These are phyloP conservation scores for Microvelia longipes DNA, from an alignment of 1,140 invertebrate genomes.

Conservation along the genomic window DNA sequence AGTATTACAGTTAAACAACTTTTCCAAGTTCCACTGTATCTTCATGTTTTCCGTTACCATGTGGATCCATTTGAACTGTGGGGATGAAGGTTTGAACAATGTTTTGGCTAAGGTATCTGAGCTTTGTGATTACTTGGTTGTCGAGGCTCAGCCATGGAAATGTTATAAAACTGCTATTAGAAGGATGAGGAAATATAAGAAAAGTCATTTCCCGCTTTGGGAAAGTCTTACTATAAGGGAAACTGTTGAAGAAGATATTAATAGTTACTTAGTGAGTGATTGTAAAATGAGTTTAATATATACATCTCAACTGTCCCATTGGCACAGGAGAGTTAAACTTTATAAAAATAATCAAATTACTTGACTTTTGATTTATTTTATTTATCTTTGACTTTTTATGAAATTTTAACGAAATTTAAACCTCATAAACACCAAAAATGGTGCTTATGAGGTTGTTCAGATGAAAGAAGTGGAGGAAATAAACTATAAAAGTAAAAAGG, in stretches of 20 bases:
- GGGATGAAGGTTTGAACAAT: constrained; percentile 36
- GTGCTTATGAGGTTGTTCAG: no score
- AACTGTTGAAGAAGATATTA: constrained; percentile 43
- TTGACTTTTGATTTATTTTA: no score
- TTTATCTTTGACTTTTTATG: no score
- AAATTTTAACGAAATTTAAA: no score
- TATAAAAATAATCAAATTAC: no score
- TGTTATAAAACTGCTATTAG: constrained; percentile 37
- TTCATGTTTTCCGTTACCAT: constrained; percentile 72
- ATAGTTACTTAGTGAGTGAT: constrained; percentile 35
- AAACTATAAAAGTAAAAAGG: no score
- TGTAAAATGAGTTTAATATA: constrained; percentile 37
- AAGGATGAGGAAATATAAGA: constrained; percentile 43
- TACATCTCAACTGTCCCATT: constrained; percentile 41
- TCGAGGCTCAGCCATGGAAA: constrained; percentile 53
- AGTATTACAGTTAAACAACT: no score
- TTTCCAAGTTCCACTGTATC: no score
- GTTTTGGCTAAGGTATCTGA: constrained; percentile 31
- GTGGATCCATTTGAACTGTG: constrained; percentile 74
- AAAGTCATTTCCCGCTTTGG: constrained; percentile 40
- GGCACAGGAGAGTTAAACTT: constrained; percentile 48
- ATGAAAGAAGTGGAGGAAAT: no score
- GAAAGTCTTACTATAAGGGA: constrained; percentile 38
- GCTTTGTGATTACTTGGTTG: constrained; percentile 40
- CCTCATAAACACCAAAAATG: no score